Evolutionary conservation across 2,797 vertebrate species (phyloP).

Genomic region (Hoplostethus atlanticus): DNA sequence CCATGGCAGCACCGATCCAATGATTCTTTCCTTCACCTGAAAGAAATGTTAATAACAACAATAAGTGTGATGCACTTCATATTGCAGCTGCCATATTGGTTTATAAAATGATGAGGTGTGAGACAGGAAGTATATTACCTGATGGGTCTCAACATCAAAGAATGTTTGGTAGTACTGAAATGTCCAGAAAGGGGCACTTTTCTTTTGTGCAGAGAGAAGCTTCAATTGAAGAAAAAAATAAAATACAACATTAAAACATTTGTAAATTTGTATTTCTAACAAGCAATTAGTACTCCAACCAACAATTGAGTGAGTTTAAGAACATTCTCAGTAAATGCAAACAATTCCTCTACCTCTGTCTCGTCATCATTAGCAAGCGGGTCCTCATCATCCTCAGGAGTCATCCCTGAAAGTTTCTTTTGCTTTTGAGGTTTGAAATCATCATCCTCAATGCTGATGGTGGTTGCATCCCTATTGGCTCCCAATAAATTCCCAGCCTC

Average conservation of each 20-base stretch:
- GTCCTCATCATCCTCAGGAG: constrained; percentile 84
- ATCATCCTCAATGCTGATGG: constrained; percentile 89
- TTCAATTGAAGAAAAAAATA: constrained; percentile 54
- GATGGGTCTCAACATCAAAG: constrained; percentile 95
- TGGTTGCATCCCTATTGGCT: constrained; percentile 84
- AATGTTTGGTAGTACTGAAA: constrained; percentile 98
- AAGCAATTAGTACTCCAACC: not conserved
- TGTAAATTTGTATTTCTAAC: not conserved
- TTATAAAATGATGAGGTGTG: not conserved
- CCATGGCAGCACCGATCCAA: constrained; percentile 93
- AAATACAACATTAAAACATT: not conserved
- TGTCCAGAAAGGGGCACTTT: constrained; percentile 94
- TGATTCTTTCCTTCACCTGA: constrained; percentile 94
- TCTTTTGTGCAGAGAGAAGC: constrained; percentile 94
- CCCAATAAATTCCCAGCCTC: constrained; percentile 85
- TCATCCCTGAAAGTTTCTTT: constrained; percentile 63
- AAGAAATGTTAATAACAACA: constrained; percentile 37
- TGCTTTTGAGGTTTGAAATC: constrained; percentile 75
- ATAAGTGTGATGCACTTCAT: not conserved
- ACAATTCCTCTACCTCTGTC: constrained; percentile 84
- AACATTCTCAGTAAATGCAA: not conserved
- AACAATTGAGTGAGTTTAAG: too few relatives aligned
- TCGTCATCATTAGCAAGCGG: constrained; percentile 87
- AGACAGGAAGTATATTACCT: constrained; percentile 81
- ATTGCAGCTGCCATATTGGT: not conserved